Base-by-base conservation (phyloP, 2,888 invertebrate species). In the Limnephilus rhombicus region DNA sequence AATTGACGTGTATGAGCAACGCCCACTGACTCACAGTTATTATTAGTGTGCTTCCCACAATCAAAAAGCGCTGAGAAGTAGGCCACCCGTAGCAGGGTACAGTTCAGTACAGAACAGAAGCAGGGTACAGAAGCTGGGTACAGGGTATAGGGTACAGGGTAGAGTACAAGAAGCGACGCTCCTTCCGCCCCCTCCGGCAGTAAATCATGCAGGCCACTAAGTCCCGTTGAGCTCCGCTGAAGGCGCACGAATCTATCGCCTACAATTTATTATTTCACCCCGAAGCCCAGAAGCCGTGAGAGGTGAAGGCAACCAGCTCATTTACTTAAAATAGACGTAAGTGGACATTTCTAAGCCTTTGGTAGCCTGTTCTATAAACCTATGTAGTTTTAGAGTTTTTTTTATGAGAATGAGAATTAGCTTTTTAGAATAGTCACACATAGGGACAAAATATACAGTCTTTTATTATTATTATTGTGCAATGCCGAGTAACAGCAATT, bases 201-300 rank as follows among this genome's bases (percentile, higher is more conserved):
- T 91, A 88, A 89, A 88, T 91, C 87, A 89, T 34, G 80, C 49
- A n/a, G 89, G 53, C 88, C 81, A 81, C 89, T 89, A 90, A 86
- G 86, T 87, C 91, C 83, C 29, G 83, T 87, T 45, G 92, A 85
- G 90, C 87, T 49, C 80, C 91, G 91, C 85, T 91, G 91, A 91
- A 91, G 85, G 91, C 91, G 90, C 91, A 85, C 80, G 86, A 91
- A 91, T 91, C 91, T 91, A 91, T 91, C 91, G 86, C 86, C 86
- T 45, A 41, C 80, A 37, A 86, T 91, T 90, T 91, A 80, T 80
- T 90, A 85, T 83, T 53, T 53, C 53, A 90, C 68, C 34, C 37
- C 31, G 31, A 82, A 49, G 49, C 45, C 18, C 85, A 34, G 31
- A 53, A 45, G n/a, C 86, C 49, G 29, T 29, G 13, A 12, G 34